Evolutionary conservation across 2,888 invertebrate species (phyloP).

Genomic region (Hydraecia micacea): DNA sequence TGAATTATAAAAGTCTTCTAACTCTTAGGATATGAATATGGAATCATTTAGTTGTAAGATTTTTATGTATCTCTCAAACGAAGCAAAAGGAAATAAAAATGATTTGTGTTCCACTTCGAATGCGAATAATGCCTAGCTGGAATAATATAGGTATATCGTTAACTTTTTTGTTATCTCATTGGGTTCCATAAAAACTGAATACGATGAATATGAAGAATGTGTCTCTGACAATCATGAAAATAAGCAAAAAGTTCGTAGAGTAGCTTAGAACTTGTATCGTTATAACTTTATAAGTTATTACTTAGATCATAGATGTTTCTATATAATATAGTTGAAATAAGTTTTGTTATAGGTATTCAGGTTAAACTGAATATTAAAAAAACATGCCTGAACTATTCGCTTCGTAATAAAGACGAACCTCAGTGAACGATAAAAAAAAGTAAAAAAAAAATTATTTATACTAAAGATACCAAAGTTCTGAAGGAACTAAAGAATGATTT

Average conservation of each 20-base stretch:
- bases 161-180: slow-evolving; percentile 44
- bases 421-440: neutral
- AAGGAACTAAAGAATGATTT: slow-evolving; percentile 41
- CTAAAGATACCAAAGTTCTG: slow-evolving; percentile 20
- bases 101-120: slow-evolving; percentile 59
- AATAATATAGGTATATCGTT: slow-evolving; percentile 48
- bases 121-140: slow-evolving; percentile 50
- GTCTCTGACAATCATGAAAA: slow-evolving; percentile 23
- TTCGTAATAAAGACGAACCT: neutral
- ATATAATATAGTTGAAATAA: neutral
- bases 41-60: slow-evolving; percentile 70
- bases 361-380: neutral
- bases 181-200: slow-evolving; percentile 37
- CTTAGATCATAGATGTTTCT: neutral
- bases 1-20: slow-evolving; percentile 70
- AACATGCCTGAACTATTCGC: neutral
- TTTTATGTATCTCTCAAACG: slow-evolving; percentile 67
- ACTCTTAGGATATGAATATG: slow-evolving; percentile 71
- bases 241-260: slow-evolving; percentile 23
- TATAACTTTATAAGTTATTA: slow-evolving; percentile 36
- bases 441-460: slow-evolving; percentile 30
- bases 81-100: slow-evolving; percentile 62
- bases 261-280: slow-evolving; percentile 31
- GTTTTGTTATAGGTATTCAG: neutral
- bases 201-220: slow-evolving; percentile 23